phyloP scores from a whole-genome alignment of 2,888 invertebrate species.

The Synergus umbraculus region DNA sequence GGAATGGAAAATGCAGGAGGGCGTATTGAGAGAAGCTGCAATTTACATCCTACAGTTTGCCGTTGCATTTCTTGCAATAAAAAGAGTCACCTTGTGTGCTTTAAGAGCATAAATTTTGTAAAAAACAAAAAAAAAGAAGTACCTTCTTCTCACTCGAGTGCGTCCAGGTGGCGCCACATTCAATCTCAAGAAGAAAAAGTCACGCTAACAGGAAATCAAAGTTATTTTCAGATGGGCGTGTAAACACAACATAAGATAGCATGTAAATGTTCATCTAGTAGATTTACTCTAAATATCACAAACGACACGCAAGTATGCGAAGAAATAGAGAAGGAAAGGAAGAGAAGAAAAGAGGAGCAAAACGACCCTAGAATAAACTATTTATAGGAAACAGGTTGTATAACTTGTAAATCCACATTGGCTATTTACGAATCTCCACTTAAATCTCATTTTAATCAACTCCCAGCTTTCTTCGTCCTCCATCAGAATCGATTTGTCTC shows the following conservation, averaged over 20 bases:
- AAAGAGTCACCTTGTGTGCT: no score
- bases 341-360: slow-evolving; percentile 3
- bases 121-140: no score
- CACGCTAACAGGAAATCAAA: neutral
- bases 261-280: neutral
- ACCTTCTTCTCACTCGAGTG: no score
- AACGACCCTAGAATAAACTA: slow-evolving; percentile 16
- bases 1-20: slow-evolving; percentile 4
- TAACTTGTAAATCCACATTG: slow-evolving; percentile 30
- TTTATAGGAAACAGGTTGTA: slow-evolving; percentile 39
- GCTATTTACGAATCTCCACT: slow-evolving; percentile 6
- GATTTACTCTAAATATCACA: slow-evolving; percentile 13
- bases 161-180: no score
- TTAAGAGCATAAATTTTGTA: no score
- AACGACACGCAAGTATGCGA: neutral
- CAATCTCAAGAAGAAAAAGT: neutral
- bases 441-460: slow-evolving; percentile 21
- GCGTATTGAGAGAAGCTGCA: neutral
- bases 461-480: neutral
- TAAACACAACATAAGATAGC: slow-evolving; percentile 1
- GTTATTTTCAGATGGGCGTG: slow-evolving; percentile 14
- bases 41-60: neutral
- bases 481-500: neutral
- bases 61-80: neutral
- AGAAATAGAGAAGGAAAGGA: slow-evolving; percentile 3